Evolutionary conservation across 2,888 invertebrate species (phyloP).

Genomic region (Mactromeris polynyma): DNA sequence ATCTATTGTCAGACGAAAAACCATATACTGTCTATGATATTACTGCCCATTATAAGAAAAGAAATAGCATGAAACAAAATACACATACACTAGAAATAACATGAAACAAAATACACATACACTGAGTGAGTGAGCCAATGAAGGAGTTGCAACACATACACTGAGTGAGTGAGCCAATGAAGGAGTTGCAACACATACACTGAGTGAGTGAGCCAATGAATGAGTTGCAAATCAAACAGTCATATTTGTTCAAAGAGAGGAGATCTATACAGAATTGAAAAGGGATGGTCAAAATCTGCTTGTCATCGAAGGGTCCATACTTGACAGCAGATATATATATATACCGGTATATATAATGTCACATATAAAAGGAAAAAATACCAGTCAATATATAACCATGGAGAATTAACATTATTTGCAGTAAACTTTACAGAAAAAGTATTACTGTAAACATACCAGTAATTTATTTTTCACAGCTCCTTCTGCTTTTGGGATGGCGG

Average conservation of each 20-base stretch:
- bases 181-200: neutral
- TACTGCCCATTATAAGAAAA: neutral
- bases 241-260: neutral
- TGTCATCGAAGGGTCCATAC: no score
- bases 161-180: no score
- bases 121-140: no score
- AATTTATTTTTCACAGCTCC: no score
- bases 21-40: neutral
- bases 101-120: neutral
- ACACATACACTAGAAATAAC: neutral
- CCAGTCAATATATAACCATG: no score
- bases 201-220: neutral
- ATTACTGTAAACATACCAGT: no score
- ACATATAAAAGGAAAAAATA: no score
- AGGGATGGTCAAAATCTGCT: neutral
- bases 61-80: neutral
- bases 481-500: no score
- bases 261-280: neutral
- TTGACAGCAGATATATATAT: no score
- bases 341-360: no score
- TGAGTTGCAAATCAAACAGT: neutral
- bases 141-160: neutral
- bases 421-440: no score
- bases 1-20: slow-evolving; percentile 1
- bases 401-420: no score